Percentiles rank a stretch among this genome's conserved stretches.
Evolutionary conservation across 2,888 invertebrate species (phyloP).

Genomic region (Stegana nigrithorax): DNA sequence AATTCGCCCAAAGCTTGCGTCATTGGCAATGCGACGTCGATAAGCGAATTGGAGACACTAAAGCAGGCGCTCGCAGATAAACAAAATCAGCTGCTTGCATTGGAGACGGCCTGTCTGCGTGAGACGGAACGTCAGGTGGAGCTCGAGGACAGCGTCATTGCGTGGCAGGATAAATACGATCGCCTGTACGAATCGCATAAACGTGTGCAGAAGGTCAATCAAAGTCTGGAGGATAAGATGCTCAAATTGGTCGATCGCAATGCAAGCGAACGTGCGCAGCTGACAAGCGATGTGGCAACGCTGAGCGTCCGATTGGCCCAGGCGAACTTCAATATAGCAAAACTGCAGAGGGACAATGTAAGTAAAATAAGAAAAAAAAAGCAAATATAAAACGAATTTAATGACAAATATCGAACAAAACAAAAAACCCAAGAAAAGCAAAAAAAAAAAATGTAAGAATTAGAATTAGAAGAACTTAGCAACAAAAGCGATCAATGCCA

Average conservation of each 20-base stretch:
- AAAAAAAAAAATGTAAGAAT: not conserved
- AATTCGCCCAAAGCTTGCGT: slow-evolving; percentile 21
- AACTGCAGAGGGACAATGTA: slow-evolving; percentile 88
- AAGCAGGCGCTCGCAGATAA: slow-evolving; percentile 84
- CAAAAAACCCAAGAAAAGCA: not conserved
- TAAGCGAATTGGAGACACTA: slow-evolving; percentile 75
- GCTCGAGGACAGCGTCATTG: slow-evolving; percentile 83
- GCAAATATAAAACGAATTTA: not conserved
- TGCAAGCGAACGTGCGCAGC: slow-evolving; percentile 87
- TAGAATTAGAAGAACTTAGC: not conserved
- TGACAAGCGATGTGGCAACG: slow-evolving; percentile 88
- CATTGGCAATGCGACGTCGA: slow-evolving; percentile 8
- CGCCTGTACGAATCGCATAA: slow-evolving; percentile 93
- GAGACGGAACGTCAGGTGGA: slow-evolving; percentile 83
- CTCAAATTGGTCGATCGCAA: slow-evolving; percentile 91
- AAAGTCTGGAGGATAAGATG: slow-evolving; percentile 93
- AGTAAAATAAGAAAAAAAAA: slow-evolving; percentile 47
- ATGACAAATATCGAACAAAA: not conserved
- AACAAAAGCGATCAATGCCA: too few species aligned
- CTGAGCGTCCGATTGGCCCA: slow-evolving; percentile 86
- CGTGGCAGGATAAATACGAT: slow-evolving; percentile 94
- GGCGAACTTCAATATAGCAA: slow-evolving; percentile 85
- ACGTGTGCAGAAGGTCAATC: slow-evolving; percentile 93
- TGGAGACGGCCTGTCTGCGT: slow-evolving; percentile 87
- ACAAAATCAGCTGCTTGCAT: slow-evolving; percentile 84